Percentiles rank a stretch among this genome's conserved stretches.
These are phyloP conservation scores for Anseranas semipalmata DNA, from an alignment of 2,113 vertebrate species.

Conservation along the genomic window DNA sequence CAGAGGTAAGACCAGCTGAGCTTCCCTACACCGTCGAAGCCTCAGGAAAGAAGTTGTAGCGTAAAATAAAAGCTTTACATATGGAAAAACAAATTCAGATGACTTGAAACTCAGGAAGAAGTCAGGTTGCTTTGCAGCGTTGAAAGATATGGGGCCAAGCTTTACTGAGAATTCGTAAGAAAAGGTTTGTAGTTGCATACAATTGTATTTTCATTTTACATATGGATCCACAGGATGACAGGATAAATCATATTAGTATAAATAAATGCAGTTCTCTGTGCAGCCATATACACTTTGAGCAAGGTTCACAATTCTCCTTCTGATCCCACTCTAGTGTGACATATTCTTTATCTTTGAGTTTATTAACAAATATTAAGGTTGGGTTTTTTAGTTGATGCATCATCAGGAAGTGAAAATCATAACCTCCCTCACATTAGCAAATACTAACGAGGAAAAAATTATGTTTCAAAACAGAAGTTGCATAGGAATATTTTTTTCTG, in stretches of 20 bases:
- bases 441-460: not conserved
- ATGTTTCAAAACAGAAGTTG: not conserved
- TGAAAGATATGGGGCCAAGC: not conserved
- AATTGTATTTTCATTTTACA: not conserved
- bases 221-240: not conserved
- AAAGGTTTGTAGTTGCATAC: not conserved
- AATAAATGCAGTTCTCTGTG: not conserved
- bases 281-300: not conserved
- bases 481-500: not conserved
- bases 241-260: not conserved
- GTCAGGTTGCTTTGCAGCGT: not conserved
- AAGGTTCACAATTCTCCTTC: not conserved
- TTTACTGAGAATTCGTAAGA: not conserved
- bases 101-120: not conserved
- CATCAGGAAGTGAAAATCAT: not conserved
- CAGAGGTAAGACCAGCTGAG: not conserved
- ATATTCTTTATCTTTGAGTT: not conserved
- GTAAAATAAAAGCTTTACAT: not conserved
- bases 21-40: not conserved
- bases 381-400: not conserved
- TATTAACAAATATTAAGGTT: not conserved
- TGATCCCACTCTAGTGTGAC: not conserved
- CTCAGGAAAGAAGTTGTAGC: not conserved
- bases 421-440: not conserved
- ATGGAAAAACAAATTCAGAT: not conserved